phyloP scores from a whole-genome alignment of 2,888 invertebrate genomes.

The Drosophila prolongata region DNA sequence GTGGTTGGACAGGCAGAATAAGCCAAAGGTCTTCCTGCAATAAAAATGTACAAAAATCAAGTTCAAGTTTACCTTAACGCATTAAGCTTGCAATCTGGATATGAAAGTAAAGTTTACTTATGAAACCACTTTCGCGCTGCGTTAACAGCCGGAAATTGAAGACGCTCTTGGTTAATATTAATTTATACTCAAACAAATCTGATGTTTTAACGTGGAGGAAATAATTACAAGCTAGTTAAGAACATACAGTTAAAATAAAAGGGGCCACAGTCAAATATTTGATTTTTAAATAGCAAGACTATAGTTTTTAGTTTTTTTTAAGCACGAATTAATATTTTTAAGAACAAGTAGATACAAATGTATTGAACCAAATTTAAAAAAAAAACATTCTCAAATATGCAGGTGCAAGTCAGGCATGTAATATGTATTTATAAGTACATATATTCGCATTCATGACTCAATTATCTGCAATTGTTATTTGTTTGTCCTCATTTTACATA shows the following conservation, averaged over 20 bases:
- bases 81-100: neutral
- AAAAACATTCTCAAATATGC: neutral
- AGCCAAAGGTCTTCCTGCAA: slow-evolving; percentile 4
- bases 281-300: too few relatives aligned
- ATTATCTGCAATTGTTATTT: slow-evolving; percentile 20
- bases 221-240: too few relatives aligned
- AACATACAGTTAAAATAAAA: too few relatives aligned
- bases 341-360: too few relatives aligned
- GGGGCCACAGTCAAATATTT: too few relatives aligned
- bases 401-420: neutral
- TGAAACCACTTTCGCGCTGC: too few relatives aligned
- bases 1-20: slow-evolving; percentile 8
- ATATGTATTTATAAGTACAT: slow-evolving; percentile 1
- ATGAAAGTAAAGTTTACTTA: neutral
- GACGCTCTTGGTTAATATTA: neutral
- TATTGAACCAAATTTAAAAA: too few relatives aligned
- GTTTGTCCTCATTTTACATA: slow-evolving; percentile 24
- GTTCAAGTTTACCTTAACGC: neutral
- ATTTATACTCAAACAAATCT: neutral
- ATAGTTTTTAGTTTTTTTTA: too few relatives aligned
- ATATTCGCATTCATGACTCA: slow-evolving; percentile 26
- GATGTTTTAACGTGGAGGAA: too few relatives aligned
- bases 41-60: neutral
- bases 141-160: slow-evolving; percentile 3
- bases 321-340: too few relatives aligned